A percentile compares a stretch with the other conserved stretches of the same genome.
Conservation (phyloP, 2,888 invertebrate genomes). For the Trichopoda pennipes region DNA sequence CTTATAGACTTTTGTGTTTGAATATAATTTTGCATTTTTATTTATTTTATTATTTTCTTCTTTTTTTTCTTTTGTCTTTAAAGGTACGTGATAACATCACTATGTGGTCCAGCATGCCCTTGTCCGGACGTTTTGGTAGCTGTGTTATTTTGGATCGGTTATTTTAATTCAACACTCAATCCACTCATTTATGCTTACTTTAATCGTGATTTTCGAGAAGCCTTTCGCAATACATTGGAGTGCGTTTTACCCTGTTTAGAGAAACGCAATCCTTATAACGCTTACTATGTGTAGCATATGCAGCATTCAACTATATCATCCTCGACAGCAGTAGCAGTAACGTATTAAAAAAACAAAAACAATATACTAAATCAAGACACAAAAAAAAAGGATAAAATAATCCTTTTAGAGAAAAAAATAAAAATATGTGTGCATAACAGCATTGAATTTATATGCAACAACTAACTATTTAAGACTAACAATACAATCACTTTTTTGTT, state of each 20-base stretch:
- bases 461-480: slow-evolving; percentile 13
- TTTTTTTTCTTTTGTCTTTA: slow-evolving; percentile 24
- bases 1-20: too few relatives aligned
- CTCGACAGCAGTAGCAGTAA: slow-evolving; percentile 17
- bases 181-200: slow-evolving; percentile 98
- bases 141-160: slow-evolving; percentile 98
- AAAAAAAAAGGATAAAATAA: slow-evolving; percentile 2
- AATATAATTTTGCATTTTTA: neutral
- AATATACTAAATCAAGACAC: too few relatives aligned
- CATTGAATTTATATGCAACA: slow-evolving; percentile 30
- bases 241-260: slow-evolving; percentile 90
- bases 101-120: slow-evolving; percentile 91
- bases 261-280: slow-evolving; percentile 81
- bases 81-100: slow-evolving; percentile 92
- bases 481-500: neutral
- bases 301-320: slow-evolving; percentile 45
- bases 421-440: neutral
- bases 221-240: slow-evolving; percentile 94
- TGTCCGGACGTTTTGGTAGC: slow-evolving; percentile 93
- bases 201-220: slow-evolving; percentile 97
- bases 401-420: neutral
- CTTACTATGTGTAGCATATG: slow-evolving; percentile 80
- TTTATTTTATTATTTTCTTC: neutral
- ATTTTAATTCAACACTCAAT: slow-evolving; percentile 97
- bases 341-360: slow-evolving; percentile 7